Base-by-base conservation (phyloP, 2,888 invertebrate genomes). In the Priocnemis perturbator region DNA sequence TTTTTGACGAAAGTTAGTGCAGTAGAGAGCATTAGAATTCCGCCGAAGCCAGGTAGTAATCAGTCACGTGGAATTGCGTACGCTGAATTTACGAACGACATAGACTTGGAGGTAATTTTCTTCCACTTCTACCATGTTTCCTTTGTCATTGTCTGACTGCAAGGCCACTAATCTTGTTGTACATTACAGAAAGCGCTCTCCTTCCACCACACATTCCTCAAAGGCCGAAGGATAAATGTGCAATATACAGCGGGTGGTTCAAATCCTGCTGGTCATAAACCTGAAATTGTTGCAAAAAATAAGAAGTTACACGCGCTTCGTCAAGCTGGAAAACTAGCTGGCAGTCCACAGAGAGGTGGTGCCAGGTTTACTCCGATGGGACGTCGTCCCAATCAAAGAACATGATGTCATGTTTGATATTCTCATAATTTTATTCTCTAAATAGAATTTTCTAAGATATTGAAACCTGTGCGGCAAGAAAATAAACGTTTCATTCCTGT, bases 151-250 rank as follows among this genome's bases (percentile, higher is more conserved):
- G 19, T 63, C 23, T 15, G 11, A n/a, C 3, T 15, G 1, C 7
- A 20, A 58, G 48, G 48, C 15, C 19, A 19, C 14, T 3, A 57
- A 19, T 64, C 17, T 60, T 20, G 1, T 61, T 67, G 52, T 60
- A 63, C 11, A 61, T 88, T 86, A 61, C 85, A 91, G 90, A 91
- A 90, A 89, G 90, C 84, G 57, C 75, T 91, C 2, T 86, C 89
- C 3, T 73, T 91, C 64, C 88, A 91, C 77, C 85, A 90, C 44
- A 85, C 90, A 2, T 81, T 83, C 11, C 9, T 91, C 0, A 86
- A 87, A 19, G 89, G 88, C 0, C 84, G 90, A 20, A 85, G 85
- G 64, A 88, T 91, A 60, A 90, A 89, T 58, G 90, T 91, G 21
- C 73, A 89, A 72, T 90, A 90, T 69, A 88, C 90, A 0, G 77